Base-by-base conservation (phyloP, 2,113 vertebrate genomes). In the Rhegmatorhina hoffmannsi region DNA sequence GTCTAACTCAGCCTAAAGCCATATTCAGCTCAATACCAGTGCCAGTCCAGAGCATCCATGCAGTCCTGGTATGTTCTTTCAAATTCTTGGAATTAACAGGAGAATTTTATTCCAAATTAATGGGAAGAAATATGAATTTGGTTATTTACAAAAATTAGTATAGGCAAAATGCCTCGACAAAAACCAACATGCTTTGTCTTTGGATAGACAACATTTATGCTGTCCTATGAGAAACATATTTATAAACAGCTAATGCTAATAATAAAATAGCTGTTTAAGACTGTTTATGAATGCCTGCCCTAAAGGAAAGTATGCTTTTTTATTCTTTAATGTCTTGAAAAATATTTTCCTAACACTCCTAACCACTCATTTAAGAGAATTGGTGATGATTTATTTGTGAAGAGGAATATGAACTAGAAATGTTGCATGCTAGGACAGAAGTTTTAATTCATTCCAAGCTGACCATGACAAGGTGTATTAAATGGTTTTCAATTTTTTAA, bases 221-320 rank as follows among this genome's bases (percentile, higher is more conserved):
- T 62, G 24, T 44, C 13, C n/a, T 70, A 3, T 33, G 19, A 7
- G 66, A 49, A 83, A 74, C 5, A 34, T 2, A 11, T 20, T n/a
- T 13, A 26, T 26, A 70, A 80, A 79, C 15, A 79, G 10, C 4
- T 49, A 67, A 67, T 23, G 31, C 21, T 29, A 76, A 47, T 73
- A 72, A 68, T 8, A 73, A 86, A 82, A 63, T 5, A 67, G 4
- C 14, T 75, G 43, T 34, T 63, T 88, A 70, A 62, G 19, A 17
- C 31, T 46, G 8, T 62, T 53, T 40, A 70, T 0, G 0, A 17
- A 44, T 49, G 40, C 28, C n/a, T 81, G n/a, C 24, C 33, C 11
- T 91, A 58, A 68, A 67, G 34, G 17, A 77, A 74, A 68, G 11
- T 9, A 81, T 11, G 5, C 38, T 38, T 25, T 24, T 38, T 50